phyloP scores from a whole-genome alignment of 1,140 invertebrate genomes.

The Proctacanthus coquilletti region DNA sequence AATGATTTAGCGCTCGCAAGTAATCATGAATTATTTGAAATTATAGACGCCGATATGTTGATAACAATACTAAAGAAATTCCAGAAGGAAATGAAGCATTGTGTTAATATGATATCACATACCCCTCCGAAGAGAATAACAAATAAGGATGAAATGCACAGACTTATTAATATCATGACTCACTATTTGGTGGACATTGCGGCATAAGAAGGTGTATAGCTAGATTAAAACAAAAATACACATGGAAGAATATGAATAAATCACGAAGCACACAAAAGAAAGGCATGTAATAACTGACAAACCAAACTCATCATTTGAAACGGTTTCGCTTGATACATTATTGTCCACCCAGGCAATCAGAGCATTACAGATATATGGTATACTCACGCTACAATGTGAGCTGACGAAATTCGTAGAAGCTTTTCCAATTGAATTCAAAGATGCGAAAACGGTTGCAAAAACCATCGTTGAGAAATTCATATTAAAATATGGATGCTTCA shows the following conservation, averaged over 20 bases:
- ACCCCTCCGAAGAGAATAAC: not conserved
- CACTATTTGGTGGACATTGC: not conserved
- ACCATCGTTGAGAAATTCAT: constrained; percentile 5
- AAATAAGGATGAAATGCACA: not conserved
- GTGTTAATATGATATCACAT: too few relatives aligned
- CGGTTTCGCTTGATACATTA: too few relatives aligned
- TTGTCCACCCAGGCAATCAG: not conserved
- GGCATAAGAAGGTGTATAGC: not conserved
- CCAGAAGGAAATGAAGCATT: too few relatives aligned
- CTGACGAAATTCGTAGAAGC: constrained; percentile 7
- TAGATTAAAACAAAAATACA: constrained; percentile 4
- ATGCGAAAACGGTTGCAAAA: constrained; percentile 8
- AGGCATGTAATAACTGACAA: too few relatives aligned
- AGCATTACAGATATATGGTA: constrained; percentile 4
- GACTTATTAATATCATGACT: not conserved
- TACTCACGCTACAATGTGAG: constrained; percentile 9
- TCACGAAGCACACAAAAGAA: constrained; percentile 1
- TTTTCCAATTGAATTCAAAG: constrained; percentile 6
- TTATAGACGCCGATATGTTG: too few relatives aligned
- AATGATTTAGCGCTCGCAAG: not conserved
- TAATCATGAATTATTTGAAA: too few relatives aligned
- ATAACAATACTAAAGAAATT: too few relatives aligned
- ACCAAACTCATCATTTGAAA: too few relatives aligned
- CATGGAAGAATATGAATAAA: constrained; percentile 4
- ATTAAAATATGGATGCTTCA: constrained; percentile 6